Evolutionary conservation across 2,888 invertebrate genomes (phyloP), one percentile per base, ranked within the genome.

Genomic region (Formica aserva): DNA sequence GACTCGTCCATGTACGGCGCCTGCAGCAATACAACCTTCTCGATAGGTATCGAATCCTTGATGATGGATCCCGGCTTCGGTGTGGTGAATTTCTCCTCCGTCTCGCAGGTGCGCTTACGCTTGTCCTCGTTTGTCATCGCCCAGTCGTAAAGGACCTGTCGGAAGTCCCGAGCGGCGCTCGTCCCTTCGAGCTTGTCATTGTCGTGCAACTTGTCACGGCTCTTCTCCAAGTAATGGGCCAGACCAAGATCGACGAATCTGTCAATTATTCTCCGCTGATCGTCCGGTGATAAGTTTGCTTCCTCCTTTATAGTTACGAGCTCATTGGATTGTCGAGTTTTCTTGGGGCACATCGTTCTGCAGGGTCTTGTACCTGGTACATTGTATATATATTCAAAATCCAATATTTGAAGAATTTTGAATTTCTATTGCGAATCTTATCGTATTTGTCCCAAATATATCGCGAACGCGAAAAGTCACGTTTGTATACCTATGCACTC

Each of bases 1-100:
- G 66, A 71, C 13, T 91, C 90, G 4, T 91, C 88, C 63, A 83
- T 86, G 57, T 85, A 67, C 1, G 94, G 93, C 5, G 91, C 94
- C 74, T 92, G 83, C 66, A 89, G 76, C 11, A 93, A 66, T 0
- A 92, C 82, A 11, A 90, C 80, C 1, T 88, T 85, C 38, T 87
- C 82, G 0, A 82, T 11, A 22, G 91, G 90, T 3, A 89, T 67
- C 4, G 74, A 69, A 83, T 93, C 93, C 67, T 91, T 90, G 71
- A 93, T 82, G 67, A 93, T 88, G 26, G 92, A 87, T 4, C 93
- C 94, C 0, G 92, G 90, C 60, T 92, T 91, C 8, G 84, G 88
- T 0, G 92, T 92, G 8, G 89, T 84, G 32, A 90, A 78, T 74
- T 82, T 85, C 65, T 63, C 77, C 6, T 48, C 52, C 8, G 78